These are phyloP conservation scores for Phania funesta DNA, from an alignment of 2,888 invertebrate genomes.

Conservation along the genomic window DNA sequence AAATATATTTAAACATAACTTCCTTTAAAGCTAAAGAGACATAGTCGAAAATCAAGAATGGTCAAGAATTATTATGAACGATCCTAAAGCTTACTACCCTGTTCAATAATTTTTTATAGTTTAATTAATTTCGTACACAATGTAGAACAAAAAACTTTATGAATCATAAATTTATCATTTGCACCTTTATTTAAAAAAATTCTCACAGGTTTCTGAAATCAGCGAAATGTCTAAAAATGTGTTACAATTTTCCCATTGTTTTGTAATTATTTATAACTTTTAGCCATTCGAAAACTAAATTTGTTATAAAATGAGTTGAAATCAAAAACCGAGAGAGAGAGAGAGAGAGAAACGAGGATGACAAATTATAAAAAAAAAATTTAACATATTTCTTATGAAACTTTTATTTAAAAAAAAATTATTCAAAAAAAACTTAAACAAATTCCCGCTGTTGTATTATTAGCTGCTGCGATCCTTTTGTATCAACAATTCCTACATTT, in stretches of 20 bases:
- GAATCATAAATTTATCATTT: neutral
- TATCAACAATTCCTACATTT: too few relatives aligned
- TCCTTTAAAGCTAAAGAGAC: too few relatives aligned
- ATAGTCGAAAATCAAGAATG: too few relatives aligned
- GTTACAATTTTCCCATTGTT: constrained; percentile 63
- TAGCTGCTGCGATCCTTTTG: too few relatives aligned
- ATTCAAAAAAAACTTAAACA: neutral
- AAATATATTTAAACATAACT: too few relatives aligned
- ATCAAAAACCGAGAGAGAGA: neutral
- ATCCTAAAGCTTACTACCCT: too few relatives aligned
- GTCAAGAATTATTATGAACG: too few relatives aligned
- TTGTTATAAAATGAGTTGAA: constrained; percentile 48
- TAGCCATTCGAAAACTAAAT: constrained; percentile 13
- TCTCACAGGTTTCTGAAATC: neutral
- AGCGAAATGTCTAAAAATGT: constrained; percentile 36
- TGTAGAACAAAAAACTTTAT: neutral
- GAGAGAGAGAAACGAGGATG: too few relatives aligned
- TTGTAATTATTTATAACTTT: constrained; percentile 61
- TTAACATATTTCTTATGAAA: too few relatives aligned
- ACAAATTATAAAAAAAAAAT: too few relatives aligned
- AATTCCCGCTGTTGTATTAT: too few relatives aligned
- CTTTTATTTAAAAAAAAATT: too few relatives aligned
- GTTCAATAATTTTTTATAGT: neutral
- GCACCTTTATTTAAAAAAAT: neutral
- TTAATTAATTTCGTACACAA: neutral